Percentiles rank a stretch among this genome's conserved stretches.
phyloP scores from a whole-genome alignment of 1,140 invertebrate genomes.

The Elysia chlorotica region DNA sequence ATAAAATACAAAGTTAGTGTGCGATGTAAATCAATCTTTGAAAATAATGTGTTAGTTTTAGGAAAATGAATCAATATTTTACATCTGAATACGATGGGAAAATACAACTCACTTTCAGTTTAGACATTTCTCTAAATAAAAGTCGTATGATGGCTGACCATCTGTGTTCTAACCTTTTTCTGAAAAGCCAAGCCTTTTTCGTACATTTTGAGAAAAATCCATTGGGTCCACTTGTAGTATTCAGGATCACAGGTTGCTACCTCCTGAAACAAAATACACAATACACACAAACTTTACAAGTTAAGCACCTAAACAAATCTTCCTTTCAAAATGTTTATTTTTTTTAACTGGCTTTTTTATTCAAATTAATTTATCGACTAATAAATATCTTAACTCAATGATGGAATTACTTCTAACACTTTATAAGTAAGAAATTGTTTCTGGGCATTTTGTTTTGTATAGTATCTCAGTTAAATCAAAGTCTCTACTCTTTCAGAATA shows the following conservation, averaged over 20 bases:
- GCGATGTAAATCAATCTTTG: not conserved
- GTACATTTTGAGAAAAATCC: constrained; percentile 89
- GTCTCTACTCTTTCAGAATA: too few relatives aligned
- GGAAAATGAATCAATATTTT: not conserved
- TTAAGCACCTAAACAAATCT: not conserved
- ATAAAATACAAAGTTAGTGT: not conserved
- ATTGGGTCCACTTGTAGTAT: constrained; percentile 88
- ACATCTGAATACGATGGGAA: not conserved
- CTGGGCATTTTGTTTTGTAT: too few relatives aligned
- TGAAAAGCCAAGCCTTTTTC: constrained; percentile 85
- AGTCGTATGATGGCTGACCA: too few relatives aligned
- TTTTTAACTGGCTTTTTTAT: not conserved
- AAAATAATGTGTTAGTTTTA: not conserved
- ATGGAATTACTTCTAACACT: not conserved
- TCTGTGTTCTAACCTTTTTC: too few relatives aligned
- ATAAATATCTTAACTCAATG: not conserved
- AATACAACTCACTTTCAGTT: constrained; percentile 25
- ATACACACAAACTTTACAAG: constrained; percentile 4
- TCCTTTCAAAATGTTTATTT: not conserved
- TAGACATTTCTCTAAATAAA: too few relatives aligned
- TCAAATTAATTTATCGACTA: not conserved
- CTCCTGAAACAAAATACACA: constrained; percentile 58
- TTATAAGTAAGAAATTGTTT: not conserved
- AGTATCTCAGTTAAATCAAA: too few relatives aligned
- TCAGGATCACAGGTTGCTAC: constrained; percentile 66